A percentile compares a stretch with the other conserved stretches of the same genome.
phyloP scores from a whole-genome alignment of 2,113 vertebrate genomes.

The Anolis sagrei region DNA sequence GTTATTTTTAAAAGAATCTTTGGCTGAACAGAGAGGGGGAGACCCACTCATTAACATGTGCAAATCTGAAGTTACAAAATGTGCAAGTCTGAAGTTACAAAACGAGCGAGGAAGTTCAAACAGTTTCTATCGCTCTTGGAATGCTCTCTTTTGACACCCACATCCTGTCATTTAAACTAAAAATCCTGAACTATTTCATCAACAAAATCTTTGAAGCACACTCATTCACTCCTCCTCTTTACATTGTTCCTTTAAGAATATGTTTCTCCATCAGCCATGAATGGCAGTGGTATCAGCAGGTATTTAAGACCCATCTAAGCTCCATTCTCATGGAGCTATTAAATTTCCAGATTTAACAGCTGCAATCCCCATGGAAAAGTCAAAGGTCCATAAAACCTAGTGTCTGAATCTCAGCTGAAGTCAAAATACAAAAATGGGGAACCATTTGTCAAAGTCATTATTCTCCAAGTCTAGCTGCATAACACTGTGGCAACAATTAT shows the following conservation, averaged over 20 bases:
- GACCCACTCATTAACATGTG: neutral
- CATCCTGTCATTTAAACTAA: neutral
- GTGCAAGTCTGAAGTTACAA: neutral
- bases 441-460: neutral
- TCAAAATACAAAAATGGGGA: neutral
- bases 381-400: neutral
- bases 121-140: neutral
- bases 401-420: slow-evolving; percentile 5
- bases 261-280: neutral
- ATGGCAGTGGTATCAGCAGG: neutral
- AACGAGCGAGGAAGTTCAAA: neutral
- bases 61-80: neutral
- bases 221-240: neutral
- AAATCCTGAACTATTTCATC: slow-evolving; percentile 21
- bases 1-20: neutral
- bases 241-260: neutral
- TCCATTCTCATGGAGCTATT: neutral
- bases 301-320: neutral
- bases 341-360: neutral
- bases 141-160: neutral
- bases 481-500: neutral
- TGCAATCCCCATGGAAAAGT: neutral
- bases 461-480: slow-evolving; percentile 34
- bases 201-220: neutral
- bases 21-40: no score